Percentiles rank a stretch among this genome's conserved stretches.
These are phyloP conservation scores for Holocentrus rufus DNA, from an alignment of 2,797 vertebrate species.

Conservation along the genomic window DNA sequence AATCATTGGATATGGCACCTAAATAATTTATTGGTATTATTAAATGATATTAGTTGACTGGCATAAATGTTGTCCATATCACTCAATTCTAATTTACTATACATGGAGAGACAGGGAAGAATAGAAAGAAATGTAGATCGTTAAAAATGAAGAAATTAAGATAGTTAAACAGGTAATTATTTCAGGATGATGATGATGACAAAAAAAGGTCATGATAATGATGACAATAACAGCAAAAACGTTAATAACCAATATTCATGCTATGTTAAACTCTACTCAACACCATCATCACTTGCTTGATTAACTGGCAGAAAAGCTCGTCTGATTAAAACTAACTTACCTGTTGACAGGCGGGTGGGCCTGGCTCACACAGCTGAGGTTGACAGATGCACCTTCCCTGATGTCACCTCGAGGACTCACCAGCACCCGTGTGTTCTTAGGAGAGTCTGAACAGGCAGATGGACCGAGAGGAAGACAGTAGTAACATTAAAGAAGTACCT, in stretches of 20 bases:
- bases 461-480: neutral
- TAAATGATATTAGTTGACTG: no score
- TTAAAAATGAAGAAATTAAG: neutral
- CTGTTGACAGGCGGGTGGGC: slow-evolving; percentile 78
- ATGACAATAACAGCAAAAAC: no score
- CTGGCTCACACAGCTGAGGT: slow-evolving; percentile 77
- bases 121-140: neutral
- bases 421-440: slow-evolving; percentile 79
- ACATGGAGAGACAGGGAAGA: neutral
- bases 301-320: neutral
- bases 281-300: neutral
- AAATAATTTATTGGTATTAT: no score
- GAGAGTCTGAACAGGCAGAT: slow-evolving; percentile 70
- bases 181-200: neutral
- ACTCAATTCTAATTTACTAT: neutral
- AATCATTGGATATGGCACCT: no score
- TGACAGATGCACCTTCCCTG: slow-evolving; percentile 78
- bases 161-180: neutral
- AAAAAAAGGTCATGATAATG: neutral
- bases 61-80: no score
- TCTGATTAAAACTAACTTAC: slow-evolving; percentile 30
- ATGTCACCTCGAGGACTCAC: slow-evolving; percentile 77
- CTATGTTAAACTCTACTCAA: no score
- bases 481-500: neutral
- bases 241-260: neutral